These are phyloP conservation scores for Tridacna gigas DNA, from an alignment of 2,888 invertebrate species.

Conservation along the genomic window DNA sequence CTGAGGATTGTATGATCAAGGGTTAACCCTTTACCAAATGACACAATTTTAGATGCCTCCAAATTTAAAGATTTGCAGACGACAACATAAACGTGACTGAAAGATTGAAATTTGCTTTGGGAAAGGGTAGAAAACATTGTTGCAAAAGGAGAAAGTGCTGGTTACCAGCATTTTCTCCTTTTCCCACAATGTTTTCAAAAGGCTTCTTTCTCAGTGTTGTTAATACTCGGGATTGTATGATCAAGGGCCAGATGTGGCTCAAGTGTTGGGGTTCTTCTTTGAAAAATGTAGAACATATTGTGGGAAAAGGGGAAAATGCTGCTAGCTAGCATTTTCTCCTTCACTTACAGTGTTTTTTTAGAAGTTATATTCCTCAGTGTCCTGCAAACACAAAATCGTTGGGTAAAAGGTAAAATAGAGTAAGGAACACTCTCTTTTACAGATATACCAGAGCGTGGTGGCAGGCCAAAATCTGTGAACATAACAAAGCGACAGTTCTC, in stretches of 20 bases:
- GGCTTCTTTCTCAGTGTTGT: no score
- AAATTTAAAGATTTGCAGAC: not conserved
- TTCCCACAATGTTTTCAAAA: not conserved
- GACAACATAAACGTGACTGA: not conserved
- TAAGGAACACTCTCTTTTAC: not conserved
- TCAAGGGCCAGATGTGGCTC: no score
- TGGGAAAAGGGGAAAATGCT: no score
- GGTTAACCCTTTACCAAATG: not conserved
- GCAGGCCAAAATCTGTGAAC: constrained; percentile 3
- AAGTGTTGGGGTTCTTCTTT: no score
- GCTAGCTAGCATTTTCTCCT: no score
- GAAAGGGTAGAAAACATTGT: not conserved
- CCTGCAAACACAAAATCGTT: no score
- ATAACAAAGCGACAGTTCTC: constrained; percentile 16
- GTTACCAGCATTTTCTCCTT: not conserved
- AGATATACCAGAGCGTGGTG: not conserved
- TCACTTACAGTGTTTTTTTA: no score
- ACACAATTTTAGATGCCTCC: not conserved
- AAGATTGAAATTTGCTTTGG: not conserved
- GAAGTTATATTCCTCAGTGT: no score
- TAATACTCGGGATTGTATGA: no score
- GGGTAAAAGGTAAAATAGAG: no score
- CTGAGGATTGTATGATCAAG: no score
- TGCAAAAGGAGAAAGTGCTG: not conserved
- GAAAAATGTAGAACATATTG: no score